Percentiles rank a stretch among this genome's conserved stretches.
Conservation (phyloP, 2,797 vertebrate species). For the Trachurus trachurus region DNA sequence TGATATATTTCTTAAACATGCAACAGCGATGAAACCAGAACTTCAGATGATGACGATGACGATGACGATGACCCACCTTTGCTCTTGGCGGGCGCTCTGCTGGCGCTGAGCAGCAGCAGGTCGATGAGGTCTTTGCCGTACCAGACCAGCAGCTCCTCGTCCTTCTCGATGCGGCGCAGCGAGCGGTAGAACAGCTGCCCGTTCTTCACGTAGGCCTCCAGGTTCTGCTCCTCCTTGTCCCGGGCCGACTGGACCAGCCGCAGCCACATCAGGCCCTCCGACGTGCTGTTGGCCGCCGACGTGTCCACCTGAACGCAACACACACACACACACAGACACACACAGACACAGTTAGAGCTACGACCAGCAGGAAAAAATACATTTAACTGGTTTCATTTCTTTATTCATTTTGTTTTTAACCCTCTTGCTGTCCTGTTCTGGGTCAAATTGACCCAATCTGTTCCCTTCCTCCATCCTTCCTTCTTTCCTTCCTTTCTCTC, state of each 20-base stretch:
- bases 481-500: too few species aligned
- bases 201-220: slow-evolving; percentile 98
- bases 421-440: too few species aligned
- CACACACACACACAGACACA: background rate
- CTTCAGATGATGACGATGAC: too few species aligned
- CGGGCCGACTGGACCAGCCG: slow-evolving; percentile 95
- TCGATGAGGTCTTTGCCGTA: slow-evolving; percentile 96
- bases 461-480: too few species aligned
- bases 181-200: slow-evolving; percentile 97
- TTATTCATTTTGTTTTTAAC: too few species aligned
- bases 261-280: slow-evolving; percentile 97
- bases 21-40: too few species aligned
- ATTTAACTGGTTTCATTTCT: too few species aligned
- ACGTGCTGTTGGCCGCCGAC: slow-evolving; percentile 93
- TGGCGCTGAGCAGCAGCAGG: slow-evolving; percentile 90
- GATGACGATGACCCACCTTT: slow-evolving; percentile 80
- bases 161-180: slow-evolving; percentile 94
- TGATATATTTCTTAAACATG: too few species aligned
- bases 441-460: too few species aligned
- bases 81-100: slow-evolving; percentile 88
- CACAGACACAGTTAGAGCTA: background rate
- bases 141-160: slow-evolving; percentile 97
- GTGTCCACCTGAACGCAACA: slow-evolving; percentile 91
- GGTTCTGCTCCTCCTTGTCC: slow-evolving; percentile 96
- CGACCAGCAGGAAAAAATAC: too few species aligned